A percentile compares a stretch with the other conserved stretches of the same genome.
Conservation (phyloP, 1,140 invertebrate genomes). For the Yoshiicerus persimilis region DNA sequence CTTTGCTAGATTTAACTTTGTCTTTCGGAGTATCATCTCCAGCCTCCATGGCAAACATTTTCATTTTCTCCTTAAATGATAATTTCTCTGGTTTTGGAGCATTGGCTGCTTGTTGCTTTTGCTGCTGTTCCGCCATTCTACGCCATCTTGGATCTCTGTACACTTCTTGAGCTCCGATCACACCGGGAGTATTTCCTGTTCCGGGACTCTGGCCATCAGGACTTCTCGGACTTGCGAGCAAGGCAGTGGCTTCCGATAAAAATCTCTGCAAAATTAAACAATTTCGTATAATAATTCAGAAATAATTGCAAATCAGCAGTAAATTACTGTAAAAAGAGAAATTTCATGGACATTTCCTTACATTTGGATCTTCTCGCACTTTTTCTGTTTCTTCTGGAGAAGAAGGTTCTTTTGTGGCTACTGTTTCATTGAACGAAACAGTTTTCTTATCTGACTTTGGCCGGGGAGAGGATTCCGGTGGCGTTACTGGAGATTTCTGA, state of each 20-base stretch:
- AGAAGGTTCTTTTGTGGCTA: conserved; percentile 58
- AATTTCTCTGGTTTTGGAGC: conserved; percentile 81
- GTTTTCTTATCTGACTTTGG: conserved; percentile 56
- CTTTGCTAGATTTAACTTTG: conserved; percentile 89
- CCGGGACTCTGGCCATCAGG: conserved; percentile 63
- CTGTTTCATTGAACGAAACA: conserved; percentile 75
- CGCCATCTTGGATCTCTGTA: conserved; percentile 77
- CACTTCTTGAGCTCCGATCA: conserved; percentile 75
- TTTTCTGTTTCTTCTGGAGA: conserved; percentile 60
- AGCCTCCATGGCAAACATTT: conserved; percentile 92
- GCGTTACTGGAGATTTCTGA: conserved; percentile 46
- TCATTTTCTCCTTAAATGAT: conserved; percentile 94
- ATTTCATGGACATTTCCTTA: conserved; percentile 57
- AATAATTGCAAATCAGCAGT: background rate
- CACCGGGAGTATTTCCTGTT: conserved; percentile 75
- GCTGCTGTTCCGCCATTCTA: conserved; percentile 74
- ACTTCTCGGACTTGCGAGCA: conserved; percentile 71
- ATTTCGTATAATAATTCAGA: no score
- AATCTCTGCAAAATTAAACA: conserved; percentile 67
- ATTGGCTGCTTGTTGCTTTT: conserved; percentile 65
- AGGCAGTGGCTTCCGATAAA: conserved; percentile 74
- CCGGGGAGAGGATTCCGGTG: conserved; percentile 40
- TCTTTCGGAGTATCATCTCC: conserved; percentile 85
- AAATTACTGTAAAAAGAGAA: background rate
- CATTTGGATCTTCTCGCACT: conserved; percentile 76